Evolutionary conservation across 35 echinoderm and acorn worm species (phyloP), one percentile per base, ranked within the genome.

Genomic region (Diadema setosum): DNA sequence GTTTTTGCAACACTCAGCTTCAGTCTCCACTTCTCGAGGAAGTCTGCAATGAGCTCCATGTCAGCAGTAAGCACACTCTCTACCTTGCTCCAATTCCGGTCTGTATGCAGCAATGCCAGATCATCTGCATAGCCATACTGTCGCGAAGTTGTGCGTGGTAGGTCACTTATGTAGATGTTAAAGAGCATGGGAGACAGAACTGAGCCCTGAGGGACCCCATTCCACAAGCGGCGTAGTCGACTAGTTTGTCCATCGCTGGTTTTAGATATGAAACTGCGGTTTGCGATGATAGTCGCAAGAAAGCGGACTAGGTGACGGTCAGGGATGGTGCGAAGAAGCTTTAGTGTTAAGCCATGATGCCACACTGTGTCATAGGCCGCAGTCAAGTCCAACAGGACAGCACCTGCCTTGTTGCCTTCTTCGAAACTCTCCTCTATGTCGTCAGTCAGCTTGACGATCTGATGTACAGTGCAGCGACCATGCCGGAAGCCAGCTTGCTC

Each of bases 341-440:
- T 86, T 52, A 57, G 43, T 23, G 32, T 57, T 5, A 83, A 34
- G 55, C 84, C 84, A 12, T 50, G 55, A 9, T 86, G 84, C 84
- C 84, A 78, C 14, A 86, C 60, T 12, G 84, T 73, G 42, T 86
- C 58, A 86, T 86, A 73, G 37, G 84, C 60, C 21, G 58, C 34
- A 17, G 84, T 86, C 11, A 86, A 31, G 60, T 86, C 58, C 39
- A 86, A 57, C 16, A 86, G 50, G n/a, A 86, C 40, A 0, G 60
- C 84, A 37, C 84, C 84, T 34, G 60, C 60, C 65, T 70, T 70
- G 11, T 70, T 26, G 32, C 65, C 65, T 70, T n/a, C 27, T 33
- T 70, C 8, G 25, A 70, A 70, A 26, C 20, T 24, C 20, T 70
- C 8, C 25, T 70, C 65, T n/a, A 70, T 70, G 25, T 70, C 65